Base-by-base conservation (phyloP, 1,140 invertebrate species). In the Drosophila tani region DNA sequence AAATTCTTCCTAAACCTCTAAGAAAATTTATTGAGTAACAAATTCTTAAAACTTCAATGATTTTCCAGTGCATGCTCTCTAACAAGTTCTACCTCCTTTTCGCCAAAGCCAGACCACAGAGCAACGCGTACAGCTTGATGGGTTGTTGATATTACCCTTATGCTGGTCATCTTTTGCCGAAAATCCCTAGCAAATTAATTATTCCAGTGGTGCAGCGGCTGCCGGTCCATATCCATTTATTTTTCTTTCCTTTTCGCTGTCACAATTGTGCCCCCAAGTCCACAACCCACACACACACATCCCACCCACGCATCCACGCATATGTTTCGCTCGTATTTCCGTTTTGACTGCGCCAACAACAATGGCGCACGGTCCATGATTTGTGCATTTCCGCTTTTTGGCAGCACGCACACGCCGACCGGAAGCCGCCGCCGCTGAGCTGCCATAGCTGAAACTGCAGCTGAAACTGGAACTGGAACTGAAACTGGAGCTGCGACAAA, bases 321-420 rank as follows among this genome's bases (percentile, higher is more conserved):
- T 88, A 88, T 88, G 80, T 81, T 81, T 75, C 71, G 70, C 59
- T 62, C 71, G 79, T 81, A 87, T 87, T 88, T 87, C 84, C 84
- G 84, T 64, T 87, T 47, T 74, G 57, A 64, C 69, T 67, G 63
- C 66, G 80, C 50, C 65, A 77, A 55, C 83, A 71, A 73, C 82
- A 86, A 87, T 76, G 81, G 68, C 67, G 40, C 65, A 70, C 65
- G 71, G 58, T 67, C 50, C 63, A 75, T 87, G 84, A 87, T 87
- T 87, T 87, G 84, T 88, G 84, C 73, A 83, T 88, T 87, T 87
- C 84, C 83, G 80, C 66, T 79, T 81, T 66, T 56, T 55, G 71
- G 70, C 62, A 55, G 69, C 58, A 73, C 68, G 47, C 51, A 43
- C 53, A 68, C 55, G 63, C 66, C 14, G n/a, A 40, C 66, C 69